Base-by-base conservation (phyloP, 2,888 invertebrate species). In the Lochmaea crataegi region DNA sequence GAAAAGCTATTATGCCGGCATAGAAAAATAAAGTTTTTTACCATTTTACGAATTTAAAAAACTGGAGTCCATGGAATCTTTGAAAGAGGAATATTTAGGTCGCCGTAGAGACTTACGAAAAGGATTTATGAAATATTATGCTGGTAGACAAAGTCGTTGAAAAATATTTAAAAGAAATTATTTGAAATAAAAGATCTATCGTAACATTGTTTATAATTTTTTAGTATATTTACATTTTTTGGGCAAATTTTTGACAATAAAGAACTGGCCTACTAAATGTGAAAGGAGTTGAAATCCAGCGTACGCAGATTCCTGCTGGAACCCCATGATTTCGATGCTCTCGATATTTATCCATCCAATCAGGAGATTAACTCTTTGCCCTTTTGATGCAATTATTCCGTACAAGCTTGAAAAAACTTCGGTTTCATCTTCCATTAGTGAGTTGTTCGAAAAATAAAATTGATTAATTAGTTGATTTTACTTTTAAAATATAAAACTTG, bases 301-400 rank as follows among this genome's bases (percentile, higher is more conserved):
- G 57, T 26, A 26, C 57, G 57, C 57, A 18, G 18, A 57, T 26
- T 57, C 22, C 14, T 57, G 57, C 57, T 26, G 18, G 22, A 26
- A 57, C 14, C 22, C 57, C 12, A 32, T 32, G 38, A 60, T 60
- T 60, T 32, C n/a, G 38, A 42, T 63, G 63, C 14, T 42, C 16
- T 63, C 42, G 9, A 63, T 45, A 63, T 42, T 42, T 63, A 63
- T 65, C 48, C 51, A 65, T 14, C 53, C 65, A 65, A 65, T 65
- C 38, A 16, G 32, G 51, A 53, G 65, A 65, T 65, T 53, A 65
- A 53, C 65, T 38, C 65, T 56, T 53, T 38, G 18, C 11, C 10
- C 16, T 53, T 65, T 51, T 65, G n/a, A 56, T 65, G 38, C 26
- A 65, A 65, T 65, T 56, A 65, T 65, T 53, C 56, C 41, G 65